Conservation (phyloP, 2,888 invertebrate genomes). For the Acrobasis suavella region DNA sequence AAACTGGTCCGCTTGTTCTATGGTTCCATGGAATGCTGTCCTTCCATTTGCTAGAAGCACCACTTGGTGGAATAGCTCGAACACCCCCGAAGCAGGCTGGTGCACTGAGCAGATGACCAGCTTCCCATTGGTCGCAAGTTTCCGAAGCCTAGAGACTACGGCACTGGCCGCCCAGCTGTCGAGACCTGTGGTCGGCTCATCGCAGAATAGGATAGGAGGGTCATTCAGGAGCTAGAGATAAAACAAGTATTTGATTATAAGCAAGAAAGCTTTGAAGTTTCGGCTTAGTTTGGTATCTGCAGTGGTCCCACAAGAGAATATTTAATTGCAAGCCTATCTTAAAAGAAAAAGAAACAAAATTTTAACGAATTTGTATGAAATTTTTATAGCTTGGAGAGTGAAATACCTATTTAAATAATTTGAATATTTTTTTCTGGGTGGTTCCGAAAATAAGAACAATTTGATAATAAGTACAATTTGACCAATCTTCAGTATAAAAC, state of each 20-base stretch:
- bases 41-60: slow-evolving; percentile 89
- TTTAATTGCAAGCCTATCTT: too few relatives aligned
- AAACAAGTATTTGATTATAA: neutral
- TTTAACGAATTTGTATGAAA: too few relatives aligned
- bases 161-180: slow-evolving; percentile 94
- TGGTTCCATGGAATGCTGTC: slow-evolving; percentile 89
- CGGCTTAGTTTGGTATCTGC: too few relatives aligned
- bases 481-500: too few relatives aligned
- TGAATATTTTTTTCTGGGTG: too few relatives aligned
- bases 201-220: slow-evolving; percentile 94
- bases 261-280: too few relatives aligned
- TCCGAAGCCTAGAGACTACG: slow-evolving; percentile 87
- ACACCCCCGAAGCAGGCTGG: slow-evolving; percentile 94
- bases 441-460: too few relatives aligned
- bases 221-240: slow-evolving; percentile 88
- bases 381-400: too few relatives aligned
- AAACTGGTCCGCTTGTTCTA: slow-evolving; percentile 85
- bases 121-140: slow-evolving; percentile 86
- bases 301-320: too few relatives aligned
- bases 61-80: slow-evolving; percentile 91
- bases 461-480: too few relatives aligned
- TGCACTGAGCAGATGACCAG: slow-evolving; percentile 94
- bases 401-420: too few relatives aligned
- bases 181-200: slow-evolving; percentile 96
- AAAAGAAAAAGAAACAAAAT: too few relatives aligned